Conservation (phyloP, 2,113 vertebrate genomes). For the Mohoua ochrocephala region DNA sequence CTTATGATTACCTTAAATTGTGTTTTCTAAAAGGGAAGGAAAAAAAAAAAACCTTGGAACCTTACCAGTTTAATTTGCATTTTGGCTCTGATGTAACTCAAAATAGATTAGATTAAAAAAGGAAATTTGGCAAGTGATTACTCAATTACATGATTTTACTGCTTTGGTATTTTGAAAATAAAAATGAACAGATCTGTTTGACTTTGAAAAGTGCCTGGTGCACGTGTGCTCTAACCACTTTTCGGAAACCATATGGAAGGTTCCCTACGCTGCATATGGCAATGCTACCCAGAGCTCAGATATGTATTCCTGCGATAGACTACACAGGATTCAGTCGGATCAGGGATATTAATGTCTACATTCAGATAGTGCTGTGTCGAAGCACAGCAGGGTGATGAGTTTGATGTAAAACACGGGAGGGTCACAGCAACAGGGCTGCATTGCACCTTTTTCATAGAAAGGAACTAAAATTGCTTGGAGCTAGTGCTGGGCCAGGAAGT, state of each 20-base stretch:
- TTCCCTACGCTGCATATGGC: neutral
- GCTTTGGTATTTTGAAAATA: conserved; percentile 74
- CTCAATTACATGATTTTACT: conserved; percentile 78
- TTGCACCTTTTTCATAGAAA: neutral
- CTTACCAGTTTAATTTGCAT: conserved; percentile 76
- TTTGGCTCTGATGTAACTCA: conserved; percentile 73
- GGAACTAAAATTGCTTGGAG: neutral
- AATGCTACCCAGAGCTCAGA: neutral
- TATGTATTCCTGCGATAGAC: neutral
- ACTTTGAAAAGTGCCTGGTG: conserved; percentile 73
- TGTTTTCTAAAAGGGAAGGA: conserved; percentile 27
- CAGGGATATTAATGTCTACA: neutral
- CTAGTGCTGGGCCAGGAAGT: neutral
- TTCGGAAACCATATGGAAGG: conserved; percentile 45
- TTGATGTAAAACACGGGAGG: neutral
- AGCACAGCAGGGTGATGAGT: neutral
- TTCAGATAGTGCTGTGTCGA: neutral
- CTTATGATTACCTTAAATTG: conserved; percentile 67
- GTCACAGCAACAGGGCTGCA: neutral
- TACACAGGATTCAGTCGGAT: neutral
- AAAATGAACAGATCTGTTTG: conserved; percentile 62
- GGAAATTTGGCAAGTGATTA: conserved; percentile 80
- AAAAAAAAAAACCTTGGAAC: conserved; percentile 60
- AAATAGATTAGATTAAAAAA: conserved; percentile 80
- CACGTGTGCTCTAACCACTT: conserved; percentile 55